Percentiles rank a stretch among this genome's conserved stretches.
Evolutionary conservation across 1,140 invertebrate species (phyloP).

Genomic region (Papilio polyxenes): DNA sequence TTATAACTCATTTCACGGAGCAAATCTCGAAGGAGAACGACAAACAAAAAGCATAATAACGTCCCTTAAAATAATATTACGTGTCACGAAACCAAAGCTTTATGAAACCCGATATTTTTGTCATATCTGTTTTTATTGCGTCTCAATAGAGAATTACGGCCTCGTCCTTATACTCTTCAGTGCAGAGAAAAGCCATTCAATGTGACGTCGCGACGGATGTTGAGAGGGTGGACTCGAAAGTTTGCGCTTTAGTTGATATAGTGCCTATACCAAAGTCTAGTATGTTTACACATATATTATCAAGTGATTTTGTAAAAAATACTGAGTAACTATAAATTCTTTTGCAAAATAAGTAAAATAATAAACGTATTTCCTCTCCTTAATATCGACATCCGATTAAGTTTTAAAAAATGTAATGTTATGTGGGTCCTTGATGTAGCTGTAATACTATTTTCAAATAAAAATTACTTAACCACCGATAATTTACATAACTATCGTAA

Average conservation of each 20-base stretch:
- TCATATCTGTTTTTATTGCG: slow-evolving; percentile 79
- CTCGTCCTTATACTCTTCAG: slow-evolving; percentile 41
- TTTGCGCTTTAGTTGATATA: slow-evolving; percentile 8
- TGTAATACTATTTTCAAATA: not conserved
- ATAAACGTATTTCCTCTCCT: not conserved
- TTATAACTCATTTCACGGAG: slow-evolving; percentile 40
- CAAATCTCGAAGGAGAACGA: slow-evolving; percentile 53
- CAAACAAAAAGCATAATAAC: slow-evolving; percentile 74
- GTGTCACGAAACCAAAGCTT: slow-evolving; percentile 78
- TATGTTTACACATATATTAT: not conserved
- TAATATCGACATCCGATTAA: not conserved
- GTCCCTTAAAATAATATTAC: slow-evolving; percentile 78
- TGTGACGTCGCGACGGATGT: slow-evolving; percentile 49
- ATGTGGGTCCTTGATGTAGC: not conserved
- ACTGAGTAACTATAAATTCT: not conserved
- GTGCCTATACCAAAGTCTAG: not conserved
- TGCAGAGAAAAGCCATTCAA: slow-evolving; percentile 58
- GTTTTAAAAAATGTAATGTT: not conserved
- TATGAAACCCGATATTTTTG: slow-evolving; percentile 81
- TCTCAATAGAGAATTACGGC: slow-evolving; percentile 70
- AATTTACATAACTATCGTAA: not conserved
- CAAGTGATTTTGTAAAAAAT: not conserved
- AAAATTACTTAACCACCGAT: not conserved
- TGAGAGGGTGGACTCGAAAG: slow-evolving; percentile 47
- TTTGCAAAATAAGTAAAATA: not conserved